Evolutionary conservation across 1,140 invertebrate genomes (phyloP).

Genomic region (Bombus confusus): DNA sequence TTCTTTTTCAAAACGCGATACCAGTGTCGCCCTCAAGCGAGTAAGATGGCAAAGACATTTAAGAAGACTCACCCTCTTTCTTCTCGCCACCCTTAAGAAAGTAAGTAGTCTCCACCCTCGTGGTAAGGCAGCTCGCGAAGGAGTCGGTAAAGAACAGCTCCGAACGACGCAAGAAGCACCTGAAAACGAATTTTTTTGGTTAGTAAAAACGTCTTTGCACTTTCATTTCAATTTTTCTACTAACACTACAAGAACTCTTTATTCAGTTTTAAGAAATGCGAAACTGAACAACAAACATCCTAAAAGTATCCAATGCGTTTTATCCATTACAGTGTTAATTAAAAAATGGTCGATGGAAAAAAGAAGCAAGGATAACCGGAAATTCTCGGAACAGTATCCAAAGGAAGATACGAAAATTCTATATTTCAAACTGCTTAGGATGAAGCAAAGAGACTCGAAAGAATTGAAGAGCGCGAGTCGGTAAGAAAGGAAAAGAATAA

Average conservation of each 20-base stretch:
- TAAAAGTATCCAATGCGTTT: not conserved
- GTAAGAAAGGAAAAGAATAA: conserved; percentile 81
- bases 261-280: not conserved
- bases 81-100: conserved; percentile 79
- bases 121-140: conserved; percentile 77
- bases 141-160: conserved; percentile 72
- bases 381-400: not conserved
- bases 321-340: not conserved
- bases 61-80: conserved; percentile 77
- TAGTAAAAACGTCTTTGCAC: not conserved
- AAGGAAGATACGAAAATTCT: not conserved
- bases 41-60: conserved; percentile 77
- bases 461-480: conserved; percentile 67
- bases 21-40: conserved; percentile 80
- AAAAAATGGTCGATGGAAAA: not conserved
- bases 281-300: not conserved
- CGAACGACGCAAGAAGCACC: not conserved
- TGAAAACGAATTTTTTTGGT: not conserved
- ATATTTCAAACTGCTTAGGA: not conserved
- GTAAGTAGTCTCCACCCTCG: conserved; percentile 71
- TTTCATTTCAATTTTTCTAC: not conserved
- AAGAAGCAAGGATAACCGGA: too few relatives aligned
- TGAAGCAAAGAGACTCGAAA: conserved; percentile 4
- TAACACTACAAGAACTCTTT: not conserved
- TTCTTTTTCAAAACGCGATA: conserved; percentile 65